phyloP scores from a whole-genome alignment of 2,888 invertebrate genomes.

The Heliconius cydno region DNA sequence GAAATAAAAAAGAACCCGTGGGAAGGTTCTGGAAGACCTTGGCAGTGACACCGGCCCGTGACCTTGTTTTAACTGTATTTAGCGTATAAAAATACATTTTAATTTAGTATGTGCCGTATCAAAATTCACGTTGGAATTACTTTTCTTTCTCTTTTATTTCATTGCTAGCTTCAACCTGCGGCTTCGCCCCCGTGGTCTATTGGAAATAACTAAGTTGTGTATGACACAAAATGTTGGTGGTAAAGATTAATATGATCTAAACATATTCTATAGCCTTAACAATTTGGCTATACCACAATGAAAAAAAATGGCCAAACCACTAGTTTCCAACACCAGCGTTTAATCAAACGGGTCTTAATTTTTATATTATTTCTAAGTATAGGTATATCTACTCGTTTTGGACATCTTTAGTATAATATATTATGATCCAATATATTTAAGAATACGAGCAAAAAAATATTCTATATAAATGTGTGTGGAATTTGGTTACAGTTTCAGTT shows the following conservation, averaged over 20 bases:
- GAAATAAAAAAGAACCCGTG: conserved; percentile 44
- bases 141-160: conserved; percentile 10
- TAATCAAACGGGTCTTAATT: too few species aligned
- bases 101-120: conserved; percentile 7
- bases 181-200: too few species aligned
- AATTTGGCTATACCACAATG: too few species aligned
- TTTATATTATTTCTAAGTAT: too few species aligned
- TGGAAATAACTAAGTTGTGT: too few species aligned
- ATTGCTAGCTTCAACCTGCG: too few species aligned
- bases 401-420: too few species aligned
- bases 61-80: conserved; percentile 57
- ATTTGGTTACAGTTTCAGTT: neutral
- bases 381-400: too few species aligned
- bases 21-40: conserved; percentile 63
- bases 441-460: too few species aligned
- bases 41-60: conserved; percentile 61
- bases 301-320: too few species aligned
- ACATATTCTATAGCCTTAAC: neutral
- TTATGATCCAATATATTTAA: too few species aligned
- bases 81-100: conserved; percentile 53
- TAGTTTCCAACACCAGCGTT: too few species aligned
- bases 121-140: neutral
- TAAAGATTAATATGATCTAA: neutral
- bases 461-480: neutral
- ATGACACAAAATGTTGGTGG: neutral